phyloP scores from a whole-genome alignment of 2,797 vertebrate species.

The Macropus fuliginosus region DNA sequence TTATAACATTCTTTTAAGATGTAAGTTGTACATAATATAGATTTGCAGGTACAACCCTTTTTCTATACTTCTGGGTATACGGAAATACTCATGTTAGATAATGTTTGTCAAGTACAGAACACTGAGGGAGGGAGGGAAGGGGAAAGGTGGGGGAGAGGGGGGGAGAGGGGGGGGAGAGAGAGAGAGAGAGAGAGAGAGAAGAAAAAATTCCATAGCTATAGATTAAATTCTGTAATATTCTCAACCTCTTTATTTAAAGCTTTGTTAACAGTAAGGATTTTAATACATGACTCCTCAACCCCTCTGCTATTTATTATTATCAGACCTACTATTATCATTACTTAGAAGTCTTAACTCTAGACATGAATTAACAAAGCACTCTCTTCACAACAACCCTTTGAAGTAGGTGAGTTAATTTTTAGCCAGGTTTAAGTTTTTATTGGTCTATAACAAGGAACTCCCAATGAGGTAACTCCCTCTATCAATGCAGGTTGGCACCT shows the following conservation, averaged over 20 bases:
- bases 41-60: neutral
- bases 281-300: neutral
- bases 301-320: neutral
- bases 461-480: no score
- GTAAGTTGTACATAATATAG: neutral
- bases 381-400: neutral
- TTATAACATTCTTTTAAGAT: neutral
- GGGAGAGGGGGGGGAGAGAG: no score
- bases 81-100: neutral
- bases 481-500: neutral
- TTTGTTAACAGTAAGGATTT: conserved; percentile 26
- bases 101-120: neutral
- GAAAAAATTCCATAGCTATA: neutral
- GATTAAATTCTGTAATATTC: neutral
- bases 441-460: neutral
- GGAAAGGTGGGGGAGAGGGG: no score
- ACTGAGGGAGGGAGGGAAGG: no score
- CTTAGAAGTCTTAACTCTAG: neutral
- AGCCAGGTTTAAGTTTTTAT: neutral
- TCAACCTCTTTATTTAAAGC: neutral
- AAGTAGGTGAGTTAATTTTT: neutral
- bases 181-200: no score
- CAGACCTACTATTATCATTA: neutral
- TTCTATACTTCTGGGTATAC: neutral
- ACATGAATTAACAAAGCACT: neutral